Evolutionary conservation across 2,888 invertebrate genomes (phyloP), one percentile per base, ranked within the genome.

Genomic region (Eupsilia transversa): DNA sequence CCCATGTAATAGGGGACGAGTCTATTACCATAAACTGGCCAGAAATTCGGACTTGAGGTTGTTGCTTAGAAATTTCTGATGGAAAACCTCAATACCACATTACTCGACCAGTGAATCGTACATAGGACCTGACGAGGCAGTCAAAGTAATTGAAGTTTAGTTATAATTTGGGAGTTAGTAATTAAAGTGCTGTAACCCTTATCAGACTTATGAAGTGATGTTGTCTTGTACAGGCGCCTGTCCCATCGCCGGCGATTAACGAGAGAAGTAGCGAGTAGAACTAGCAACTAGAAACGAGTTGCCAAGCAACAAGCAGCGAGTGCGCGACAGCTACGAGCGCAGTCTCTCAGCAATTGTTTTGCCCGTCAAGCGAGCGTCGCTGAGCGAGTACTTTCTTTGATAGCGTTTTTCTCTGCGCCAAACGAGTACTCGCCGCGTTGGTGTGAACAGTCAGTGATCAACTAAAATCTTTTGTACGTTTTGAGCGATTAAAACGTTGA

Each of bases 111-210:
- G n/a, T n/a, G n/a, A 10, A 49, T 65, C 33, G 33, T n/a, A 33
- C 17, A 5, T 7, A 27, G 30, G 9, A 30, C 2, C 46, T 35
- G 20, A 41, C 43, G 10, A 61, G 43, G 30, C 43, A 77, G 41
- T 23, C 23, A 35, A 80, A 74, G 79, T 84, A 83, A 77, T 72
- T 79, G 57, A 74, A 84, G 72, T 74, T 74, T 74, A 66, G 56
- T 60, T 69, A 72, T 79, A 56, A 79, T 76, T 65, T 35, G 33
- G 46, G 27, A 68, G 57, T 60, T 66, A 23, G 60, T 86, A 89
- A 92, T 92, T 92, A 90, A 91, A 88, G 89, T 88, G 67, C 77
- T 70, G 54, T 71, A 80, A 86, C 87, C 86, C 89, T 88, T 86
- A 83, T 85, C 85, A 76, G 54, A 68, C 54, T 79, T 76, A 73